Evolutionary conservation across 1,140 invertebrate species (phyloP).

Genomic region (Rhysida immarginata): DNA sequence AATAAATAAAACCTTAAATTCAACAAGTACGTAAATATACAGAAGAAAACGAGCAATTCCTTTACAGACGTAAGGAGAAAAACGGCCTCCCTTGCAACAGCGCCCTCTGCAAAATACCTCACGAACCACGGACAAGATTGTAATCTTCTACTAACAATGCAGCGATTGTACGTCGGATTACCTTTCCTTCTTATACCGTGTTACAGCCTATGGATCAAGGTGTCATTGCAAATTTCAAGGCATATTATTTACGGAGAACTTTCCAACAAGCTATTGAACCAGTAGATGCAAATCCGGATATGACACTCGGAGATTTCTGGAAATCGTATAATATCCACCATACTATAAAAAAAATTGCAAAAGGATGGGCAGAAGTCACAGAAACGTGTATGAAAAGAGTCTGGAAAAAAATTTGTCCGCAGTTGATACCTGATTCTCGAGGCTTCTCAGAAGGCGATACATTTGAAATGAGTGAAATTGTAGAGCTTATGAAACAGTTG

Average conservation of each 20-base stretch:
- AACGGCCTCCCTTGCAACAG: too few species aligned
- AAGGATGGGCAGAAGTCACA: not conserved
- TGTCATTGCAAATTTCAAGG: too few species aligned
- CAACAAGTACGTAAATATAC: too few species aligned
- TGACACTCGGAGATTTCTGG: not conserved
- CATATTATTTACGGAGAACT: not conserved
- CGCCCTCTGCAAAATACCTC: too few species aligned
- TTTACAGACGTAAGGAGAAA: too few species aligned
- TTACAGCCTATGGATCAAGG: too few species aligned
- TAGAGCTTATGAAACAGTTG: not conserved
- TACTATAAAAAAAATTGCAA: not conserved
- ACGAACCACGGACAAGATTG: too few species aligned
- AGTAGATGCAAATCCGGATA: not conserved
- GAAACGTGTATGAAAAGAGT: not conserved
- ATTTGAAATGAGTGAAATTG: not conserved
- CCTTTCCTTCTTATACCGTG: too few species aligned
- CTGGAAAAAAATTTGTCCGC: not conserved
- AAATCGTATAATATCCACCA: not conserved
- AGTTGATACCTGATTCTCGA: not conserved
- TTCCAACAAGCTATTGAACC: not conserved
- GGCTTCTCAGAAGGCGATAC: not conserved
- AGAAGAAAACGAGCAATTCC: too few species aligned
- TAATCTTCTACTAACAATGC: too few species aligned
- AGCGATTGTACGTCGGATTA: too few species aligned
- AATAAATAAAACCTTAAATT: too few species aligned